phyloP scores from a whole-genome alignment of 2,113 vertebrate genomes.

The Aldabrachelys gigantea region DNA sequence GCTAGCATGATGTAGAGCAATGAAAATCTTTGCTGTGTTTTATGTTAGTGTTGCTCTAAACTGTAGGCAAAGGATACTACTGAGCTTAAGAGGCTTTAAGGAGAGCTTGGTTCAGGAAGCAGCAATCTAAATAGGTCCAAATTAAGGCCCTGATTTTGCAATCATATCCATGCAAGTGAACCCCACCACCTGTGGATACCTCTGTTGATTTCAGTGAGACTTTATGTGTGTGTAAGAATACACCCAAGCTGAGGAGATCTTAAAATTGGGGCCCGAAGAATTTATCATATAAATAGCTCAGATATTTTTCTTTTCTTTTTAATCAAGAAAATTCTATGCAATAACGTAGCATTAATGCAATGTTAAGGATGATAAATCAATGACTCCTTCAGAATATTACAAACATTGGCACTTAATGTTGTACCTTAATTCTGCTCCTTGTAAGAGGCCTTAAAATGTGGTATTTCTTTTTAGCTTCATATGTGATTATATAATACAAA shows the following conservation, averaged over 20 bases:
- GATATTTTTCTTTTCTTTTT: not conserved
- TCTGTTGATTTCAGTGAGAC: not conserved
- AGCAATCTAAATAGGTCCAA: not conserved
- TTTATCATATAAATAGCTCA: not conserved
- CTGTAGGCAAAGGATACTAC: not conserved
- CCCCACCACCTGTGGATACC: not conserved
- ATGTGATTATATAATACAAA: not conserved
- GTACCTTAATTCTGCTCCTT: not conserved
- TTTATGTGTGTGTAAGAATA: not conserved
- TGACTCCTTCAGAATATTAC: not conserved
- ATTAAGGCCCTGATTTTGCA: not conserved
- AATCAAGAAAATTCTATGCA: not conserved
- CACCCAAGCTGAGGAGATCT: not conserved
- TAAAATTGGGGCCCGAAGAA: not conserved
- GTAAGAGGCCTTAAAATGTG: not conserved
- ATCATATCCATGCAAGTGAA: not conserved
- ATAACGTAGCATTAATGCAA: not conserved
- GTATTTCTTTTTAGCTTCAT: not conserved
- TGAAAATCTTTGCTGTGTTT: not conserved
- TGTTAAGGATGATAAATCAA: not conserved
- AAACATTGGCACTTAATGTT: not conserved
- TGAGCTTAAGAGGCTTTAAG: not conserved
- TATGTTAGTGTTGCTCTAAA: not conserved
- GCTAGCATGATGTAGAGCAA: not conserved
- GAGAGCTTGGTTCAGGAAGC: not conserved